Base-by-base conservation (phyloP, 2,888 invertebrate species). In the Cyclophora albipunctata region DNA sequence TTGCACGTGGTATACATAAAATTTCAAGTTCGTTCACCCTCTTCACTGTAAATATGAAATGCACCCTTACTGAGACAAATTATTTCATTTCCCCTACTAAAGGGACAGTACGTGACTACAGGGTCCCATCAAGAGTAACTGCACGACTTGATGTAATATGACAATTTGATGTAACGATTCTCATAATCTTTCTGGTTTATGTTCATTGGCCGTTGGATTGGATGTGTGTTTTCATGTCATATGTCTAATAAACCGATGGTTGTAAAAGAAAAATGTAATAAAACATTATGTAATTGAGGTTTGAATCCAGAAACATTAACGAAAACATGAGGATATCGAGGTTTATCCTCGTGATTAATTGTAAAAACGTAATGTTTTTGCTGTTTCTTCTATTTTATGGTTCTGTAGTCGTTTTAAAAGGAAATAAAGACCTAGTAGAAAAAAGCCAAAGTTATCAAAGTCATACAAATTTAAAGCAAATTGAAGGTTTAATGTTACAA, bases 11-110 rank as follows among this genome's bases (percentile, higher is more conserved):
- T 40, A 45, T 20, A 46, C 35, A 34, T 45, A 43, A 43, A 43
- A 20, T 5, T 43, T 49, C 50, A 50, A 62, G 82, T 75, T 81
- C 83, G 63, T 82, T 85, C 81, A 84, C 79, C 86, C 77, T 75
- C 60, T 52, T 57, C 58, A 62, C 63, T 72, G 71, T 70, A 79
- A 81, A 85, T 87, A 86, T 84, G 84, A 84, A 84, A 86, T 86
- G 84, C 87, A 86, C 88, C 87, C 87, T 79, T 69, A 72, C 76
- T 71, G 75, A 84, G 88, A 87, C 86, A 87, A 87, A 88, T 88
- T 84, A 85, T 87, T 88, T 88, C 87, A 88, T 87, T 87, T 88
- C 86, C 87, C 79, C 74, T 75, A 77, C 72, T 76, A 78, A 78
- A 83, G 82, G 81, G 75, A 70, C 59, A 71, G 73, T 76, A 85